These are phyloP conservation scores for Nephrotoma guestfalica DNA, from an alignment of 2,888 invertebrate genomes.

Conservation along the genomic window DNA sequence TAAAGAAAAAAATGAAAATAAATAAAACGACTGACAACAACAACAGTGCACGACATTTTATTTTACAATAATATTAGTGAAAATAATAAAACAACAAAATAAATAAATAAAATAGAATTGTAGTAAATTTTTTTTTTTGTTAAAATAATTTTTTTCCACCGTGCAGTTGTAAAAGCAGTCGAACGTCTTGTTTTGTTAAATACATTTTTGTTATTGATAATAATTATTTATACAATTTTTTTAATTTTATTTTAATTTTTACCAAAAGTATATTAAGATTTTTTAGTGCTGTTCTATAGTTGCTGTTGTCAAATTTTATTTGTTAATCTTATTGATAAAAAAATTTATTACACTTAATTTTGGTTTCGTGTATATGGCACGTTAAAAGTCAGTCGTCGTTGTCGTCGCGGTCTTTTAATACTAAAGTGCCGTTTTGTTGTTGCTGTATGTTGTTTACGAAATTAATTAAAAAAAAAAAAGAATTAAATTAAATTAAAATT, in stretches of 20 bases:
- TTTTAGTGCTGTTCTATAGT: not conserved
- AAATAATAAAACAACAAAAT: not conserved
- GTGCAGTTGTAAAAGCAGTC: not conserved
- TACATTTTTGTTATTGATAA: not conserved
- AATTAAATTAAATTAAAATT: not conserved
- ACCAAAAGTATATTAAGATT: not conserved
- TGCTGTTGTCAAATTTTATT: not conserved
- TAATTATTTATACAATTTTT: not conserved
- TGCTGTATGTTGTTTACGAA: not conserved
- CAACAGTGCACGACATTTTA: not conserved
- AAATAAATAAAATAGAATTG: not conserved
- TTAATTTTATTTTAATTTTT: not conserved
- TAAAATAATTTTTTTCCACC: not conserved
- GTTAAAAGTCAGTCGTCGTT: not conserved
- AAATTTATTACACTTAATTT: not conserved
- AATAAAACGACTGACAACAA: not conserved
- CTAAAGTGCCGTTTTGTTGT: not conserved
- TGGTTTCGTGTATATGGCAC: not conserved
- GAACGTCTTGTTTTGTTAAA: not conserved
- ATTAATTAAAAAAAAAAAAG: not conserved
- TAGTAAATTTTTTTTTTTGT: not conserved
- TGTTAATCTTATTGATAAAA: not conserved
- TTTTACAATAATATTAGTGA: not conserved
- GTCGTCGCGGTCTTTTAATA: not conserved
- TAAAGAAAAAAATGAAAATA: not conserved